phyloP scores from a whole-genome alignment of 2,888 invertebrate species.

The Caenorhabditis zanzibari region DNA sequence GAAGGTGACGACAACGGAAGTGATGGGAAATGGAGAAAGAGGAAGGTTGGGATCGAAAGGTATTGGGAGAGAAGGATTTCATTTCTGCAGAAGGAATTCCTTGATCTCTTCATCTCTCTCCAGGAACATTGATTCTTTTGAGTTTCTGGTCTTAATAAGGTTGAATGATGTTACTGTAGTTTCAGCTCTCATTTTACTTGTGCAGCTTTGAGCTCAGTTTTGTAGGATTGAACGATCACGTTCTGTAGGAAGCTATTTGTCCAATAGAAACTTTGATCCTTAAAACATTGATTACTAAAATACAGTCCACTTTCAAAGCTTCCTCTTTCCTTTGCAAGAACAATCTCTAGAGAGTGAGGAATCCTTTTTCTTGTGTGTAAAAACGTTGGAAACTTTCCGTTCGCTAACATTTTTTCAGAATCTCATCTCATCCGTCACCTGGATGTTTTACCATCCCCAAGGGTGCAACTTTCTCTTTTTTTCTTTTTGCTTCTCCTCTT shows the following conservation, averaged over 20 bases:
- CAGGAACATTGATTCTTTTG: background rate
- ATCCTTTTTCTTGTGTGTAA: background rate
- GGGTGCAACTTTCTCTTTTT: conserved; percentile 31
- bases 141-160: no score
- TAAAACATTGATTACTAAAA: background rate
- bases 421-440: conserved; percentile 29
- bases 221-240: no score
- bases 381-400: background rate
- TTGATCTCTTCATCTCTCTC: conserved; percentile 15
- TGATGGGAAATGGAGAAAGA: conserved; percentile 32
- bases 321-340: no score
- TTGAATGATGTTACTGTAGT: no score
- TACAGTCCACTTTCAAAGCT: background rate
- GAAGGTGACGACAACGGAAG: conserved; percentile 57
- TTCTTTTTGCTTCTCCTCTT: conserved; percentile 12
- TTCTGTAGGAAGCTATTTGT: no score
- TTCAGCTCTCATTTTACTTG: no score
- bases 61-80: background rate
- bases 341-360: background rate
- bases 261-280: no score
- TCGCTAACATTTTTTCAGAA: background rate
- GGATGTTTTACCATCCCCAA: conserved; percentile 17
- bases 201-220: no score
- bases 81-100: background rate
- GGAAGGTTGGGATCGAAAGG: conserved; percentile 1